Evolutionary conservation across 2,113 vertebrate species (phyloP), one percentile per base, ranked within the genome.

Genomic region (Peucedramus taeniatus): DNA sequence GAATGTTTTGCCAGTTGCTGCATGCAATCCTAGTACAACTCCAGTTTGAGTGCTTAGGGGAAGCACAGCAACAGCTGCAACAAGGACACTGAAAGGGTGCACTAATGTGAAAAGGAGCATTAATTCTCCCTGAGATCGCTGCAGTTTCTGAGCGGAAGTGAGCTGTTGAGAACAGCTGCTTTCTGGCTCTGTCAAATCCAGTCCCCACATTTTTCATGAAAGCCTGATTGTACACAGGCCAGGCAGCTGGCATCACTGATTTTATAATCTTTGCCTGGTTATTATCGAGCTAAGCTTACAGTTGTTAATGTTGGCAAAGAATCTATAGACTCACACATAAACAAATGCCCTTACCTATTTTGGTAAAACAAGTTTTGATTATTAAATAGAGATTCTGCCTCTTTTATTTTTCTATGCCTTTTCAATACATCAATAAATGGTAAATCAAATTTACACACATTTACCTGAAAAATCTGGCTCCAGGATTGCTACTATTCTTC

Each of bases 181-280:
- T 84, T 89, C 74, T 91, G 45, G 9, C 68, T 72, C 81, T 79
- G 49, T 87, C 70, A 89, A 93, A 91, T 61, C 49, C 65, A 63
- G 40, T 68, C 65, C 37, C 31, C 91, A 94, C 81, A 82, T 94
- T 96, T 89, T 91, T 78, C n/a, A 82, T 84, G 87, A 94, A 96
- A 87, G 93, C 70, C 61, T 94, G 45, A 96, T 53, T 96, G 84
- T 93, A 72, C 74, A 61, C 8, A 89, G 61, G 81, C 87, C 70
- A 87, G 77, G 63, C 81, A 96, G 91, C 93, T 93, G 93, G 74
- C 91, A 87, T 40, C 61, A 75, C 69, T 89, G 81, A 49, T 93
- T 96, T 94, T 91, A 89, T 70, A 61, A 90, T 89, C 81, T 82
- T 64, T 91, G 81, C 16, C 81, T 92, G 30, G 45, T 78, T 91